phyloP scores from a whole-genome alignment of 2,113 vertebrate species.

The Tetrax tetrax region DNA sequence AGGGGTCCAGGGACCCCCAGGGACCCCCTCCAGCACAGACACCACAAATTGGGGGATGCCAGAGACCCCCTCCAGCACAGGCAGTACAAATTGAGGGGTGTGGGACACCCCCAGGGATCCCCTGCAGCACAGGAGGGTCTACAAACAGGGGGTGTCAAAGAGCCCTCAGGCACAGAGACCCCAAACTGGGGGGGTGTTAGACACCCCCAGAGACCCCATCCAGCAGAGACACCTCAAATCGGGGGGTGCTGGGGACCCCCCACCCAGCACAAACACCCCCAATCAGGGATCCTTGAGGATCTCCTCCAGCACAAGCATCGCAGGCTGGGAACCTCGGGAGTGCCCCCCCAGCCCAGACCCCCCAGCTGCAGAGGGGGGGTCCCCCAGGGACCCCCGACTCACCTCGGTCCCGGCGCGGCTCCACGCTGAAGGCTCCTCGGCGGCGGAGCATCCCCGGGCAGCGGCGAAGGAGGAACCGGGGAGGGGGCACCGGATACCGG shows the following conservation, averaged over 20 bases:
- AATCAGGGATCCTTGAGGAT: neutral
- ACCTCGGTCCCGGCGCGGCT: neutral
- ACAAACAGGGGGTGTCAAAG: no score
- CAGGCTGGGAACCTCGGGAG: rapidly evolving
- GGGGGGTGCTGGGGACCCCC: no score
- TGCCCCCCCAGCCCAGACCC: neutral
- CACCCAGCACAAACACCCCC: neutral
- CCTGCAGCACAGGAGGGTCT: no score
- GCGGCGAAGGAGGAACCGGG: no score
- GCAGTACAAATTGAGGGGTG: no score
- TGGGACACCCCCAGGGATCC: no score
- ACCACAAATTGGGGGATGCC: neutral
- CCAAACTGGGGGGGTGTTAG: neutral
- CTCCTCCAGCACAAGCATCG: rapidly evolving
- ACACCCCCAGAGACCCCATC: neutral
- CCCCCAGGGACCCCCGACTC: neutral
- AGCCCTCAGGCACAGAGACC: neutral
- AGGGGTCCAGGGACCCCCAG: neutral
- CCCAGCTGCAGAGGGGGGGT: neutral
- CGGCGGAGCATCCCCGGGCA: neutral
- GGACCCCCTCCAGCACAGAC: no score
- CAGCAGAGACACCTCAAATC: no score
- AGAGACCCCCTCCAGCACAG: no score
- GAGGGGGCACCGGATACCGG: rapidly evolving
- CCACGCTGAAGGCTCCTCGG: conserved; percentile 1